Conservation (phyloP, 2,113 vertebrate genomes). For the Eudyptes chrysolophus region DNA sequence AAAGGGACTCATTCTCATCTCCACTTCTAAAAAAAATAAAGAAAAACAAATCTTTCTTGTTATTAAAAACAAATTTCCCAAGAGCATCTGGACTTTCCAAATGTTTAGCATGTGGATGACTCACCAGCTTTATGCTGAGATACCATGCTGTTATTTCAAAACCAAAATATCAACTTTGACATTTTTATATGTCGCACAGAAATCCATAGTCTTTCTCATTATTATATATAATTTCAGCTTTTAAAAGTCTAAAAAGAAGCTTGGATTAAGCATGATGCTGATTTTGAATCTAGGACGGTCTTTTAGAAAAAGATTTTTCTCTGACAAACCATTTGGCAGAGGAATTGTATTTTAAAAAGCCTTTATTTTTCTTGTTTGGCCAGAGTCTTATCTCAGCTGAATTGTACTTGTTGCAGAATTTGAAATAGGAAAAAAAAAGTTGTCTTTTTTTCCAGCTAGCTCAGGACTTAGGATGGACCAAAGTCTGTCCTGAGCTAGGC, state of each 20-base stretch:
- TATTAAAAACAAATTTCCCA: constrained; percentile 32
- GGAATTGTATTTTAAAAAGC: not conserved
- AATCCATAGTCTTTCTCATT: constrained; percentile 3
- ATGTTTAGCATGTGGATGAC: constrained; percentile 44
- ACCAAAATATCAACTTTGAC: constrained; percentile 30
- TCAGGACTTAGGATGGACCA: not conserved
- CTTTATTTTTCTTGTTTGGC: not conserved
- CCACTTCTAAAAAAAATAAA: not conserved
- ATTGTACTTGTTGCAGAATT: not conserved
- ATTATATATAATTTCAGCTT: not conserved
- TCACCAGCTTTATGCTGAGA: constrained; percentile 53
- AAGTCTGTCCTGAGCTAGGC: not conserved
- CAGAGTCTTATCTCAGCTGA: not conserved
- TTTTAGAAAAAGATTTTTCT: not conserved
- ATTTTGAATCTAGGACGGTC: not conserved
- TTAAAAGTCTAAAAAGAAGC: not conserved
- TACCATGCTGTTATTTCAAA: constrained; percentile 41
- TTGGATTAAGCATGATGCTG: not conserved
- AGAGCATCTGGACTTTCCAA: constrained; percentile 47
- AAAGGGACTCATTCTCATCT: not conserved
- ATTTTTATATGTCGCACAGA: constrained; percentile 18
- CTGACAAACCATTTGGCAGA: not conserved
- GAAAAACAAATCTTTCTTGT: constrained; percentile 12
- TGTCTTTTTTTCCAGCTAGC: not conserved
- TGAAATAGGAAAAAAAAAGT: not conserved